phyloP scores from a whole-genome alignment of 2,113 vertebrate genomes.

The Xiphorhynchus elegans region DNA sequence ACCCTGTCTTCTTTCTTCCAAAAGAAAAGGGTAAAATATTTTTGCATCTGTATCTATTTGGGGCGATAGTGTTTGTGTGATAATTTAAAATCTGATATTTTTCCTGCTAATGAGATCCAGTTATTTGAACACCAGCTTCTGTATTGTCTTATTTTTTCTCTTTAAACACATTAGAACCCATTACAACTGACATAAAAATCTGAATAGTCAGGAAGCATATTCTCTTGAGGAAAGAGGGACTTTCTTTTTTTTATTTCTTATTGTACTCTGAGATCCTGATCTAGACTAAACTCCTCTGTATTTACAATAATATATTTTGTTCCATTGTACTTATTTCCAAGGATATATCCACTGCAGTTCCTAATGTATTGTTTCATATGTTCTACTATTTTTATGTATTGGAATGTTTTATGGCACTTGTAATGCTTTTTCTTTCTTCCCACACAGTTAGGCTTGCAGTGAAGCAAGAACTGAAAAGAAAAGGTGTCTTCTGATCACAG shows the following conservation, averaged over 20 bases:
- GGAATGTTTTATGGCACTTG: neutral
- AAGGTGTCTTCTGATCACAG: neutral
- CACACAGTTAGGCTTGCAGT: neutral
- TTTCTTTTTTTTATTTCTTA: neutral
- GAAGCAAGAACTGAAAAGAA: neutral
- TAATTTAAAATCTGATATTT: neutral
- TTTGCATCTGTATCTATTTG: neutral
- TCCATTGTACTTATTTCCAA: neutral
- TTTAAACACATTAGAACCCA: neutral
- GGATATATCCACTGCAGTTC: neutral
- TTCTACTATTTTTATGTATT: neutral
- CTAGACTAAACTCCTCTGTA: neutral
- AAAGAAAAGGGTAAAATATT: neutral
- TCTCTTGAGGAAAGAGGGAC: neutral
- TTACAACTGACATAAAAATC: neutral
- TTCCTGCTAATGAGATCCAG: neutral
- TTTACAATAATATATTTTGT: neutral
- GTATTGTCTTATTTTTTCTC: neutral
- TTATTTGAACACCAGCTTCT: neutral
- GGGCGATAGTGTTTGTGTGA: neutral
- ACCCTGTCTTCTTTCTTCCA: neutral
- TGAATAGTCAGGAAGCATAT: rapidly evolving
- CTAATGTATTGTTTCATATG: neutral
- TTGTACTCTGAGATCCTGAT: neutral
- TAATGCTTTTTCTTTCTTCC: neutral